phyloP scores from a whole-genome alignment of 2,797 vertebrate species.

The Fistularia commersonii region DNA sequence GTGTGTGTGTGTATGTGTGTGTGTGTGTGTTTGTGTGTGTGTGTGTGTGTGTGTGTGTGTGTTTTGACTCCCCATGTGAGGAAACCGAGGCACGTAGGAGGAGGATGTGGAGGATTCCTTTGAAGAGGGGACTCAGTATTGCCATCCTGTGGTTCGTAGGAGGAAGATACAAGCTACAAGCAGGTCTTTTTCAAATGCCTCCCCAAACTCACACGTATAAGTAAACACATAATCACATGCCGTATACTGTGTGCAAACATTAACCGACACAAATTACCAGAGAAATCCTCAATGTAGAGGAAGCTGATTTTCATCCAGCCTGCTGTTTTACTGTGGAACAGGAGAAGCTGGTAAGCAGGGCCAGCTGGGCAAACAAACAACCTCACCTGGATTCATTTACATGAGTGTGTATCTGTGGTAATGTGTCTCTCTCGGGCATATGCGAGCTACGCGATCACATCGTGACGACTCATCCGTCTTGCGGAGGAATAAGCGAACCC shows the following conservation, averaged over 20 bases:
- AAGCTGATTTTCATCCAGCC: conserved; percentile 61
- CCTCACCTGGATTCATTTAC: conserved; percentile 70
- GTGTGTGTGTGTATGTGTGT: conserved; percentile 12
- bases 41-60: conserved; percentile 7
- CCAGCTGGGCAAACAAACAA: conserved; percentile 70
- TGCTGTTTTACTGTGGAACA: conserved; percentile 56
- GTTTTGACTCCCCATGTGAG: conserved; percentile 14
- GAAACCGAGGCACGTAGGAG: conserved; percentile 19
- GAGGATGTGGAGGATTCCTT: conserved; percentile 20
- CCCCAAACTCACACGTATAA: conserved; percentile 1
- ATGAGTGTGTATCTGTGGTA: conserved; percentile 31
- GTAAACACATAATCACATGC: conserved; percentile 11
- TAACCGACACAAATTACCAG: conserved; percentile 16
- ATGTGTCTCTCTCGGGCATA: conserved; percentile 13
- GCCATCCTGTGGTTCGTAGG: conserved; percentile 62
- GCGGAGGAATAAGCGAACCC: too few relatives aligned
- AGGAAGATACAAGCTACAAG: conserved; percentile 8
- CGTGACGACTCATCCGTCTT: too few relatives aligned
- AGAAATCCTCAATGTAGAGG: conserved; percentile 33
- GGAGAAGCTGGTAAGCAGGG: conserved; percentile 55
- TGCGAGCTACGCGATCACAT: conserved; percentile 1
- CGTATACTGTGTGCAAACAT: conserved; percentile 8
- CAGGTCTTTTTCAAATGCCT: background rate
- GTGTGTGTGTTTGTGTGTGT: conserved; percentile 14
- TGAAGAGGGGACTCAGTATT: conserved; percentile 55